phyloP scores from a whole-genome alignment of 2,888 invertebrate genomes.

The Galerucella nymphaeae region DNA sequence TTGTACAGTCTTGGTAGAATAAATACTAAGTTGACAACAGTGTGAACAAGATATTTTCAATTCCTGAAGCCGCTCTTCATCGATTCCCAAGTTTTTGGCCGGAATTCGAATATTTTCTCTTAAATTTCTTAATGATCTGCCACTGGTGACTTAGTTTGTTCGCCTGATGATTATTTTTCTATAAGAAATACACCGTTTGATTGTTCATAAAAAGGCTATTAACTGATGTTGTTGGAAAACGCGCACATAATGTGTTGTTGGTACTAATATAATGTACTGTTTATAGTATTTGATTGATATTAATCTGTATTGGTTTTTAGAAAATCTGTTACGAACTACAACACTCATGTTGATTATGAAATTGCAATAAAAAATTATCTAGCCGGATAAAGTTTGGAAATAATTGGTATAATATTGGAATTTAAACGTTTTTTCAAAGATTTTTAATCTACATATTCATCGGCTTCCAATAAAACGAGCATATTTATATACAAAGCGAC shows the following conservation, averaged over 20 bases:
- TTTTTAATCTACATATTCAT: neutral
- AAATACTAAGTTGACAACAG: no score
- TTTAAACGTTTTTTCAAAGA: no score
- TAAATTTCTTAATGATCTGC: constrained; percentile 5
- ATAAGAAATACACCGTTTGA: constrained; percentile 61
- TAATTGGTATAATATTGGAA: neutral
- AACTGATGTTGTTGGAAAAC: constrained; percentile 52
- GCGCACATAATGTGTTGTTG: constrained; percentile 51
- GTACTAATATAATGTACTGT: constrained; percentile 47
- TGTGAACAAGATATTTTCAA: no score
- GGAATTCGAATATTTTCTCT: no score
- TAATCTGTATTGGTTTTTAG: constrained; percentile 18
- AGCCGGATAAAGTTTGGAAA: neutral
- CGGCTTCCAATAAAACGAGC: neutral
- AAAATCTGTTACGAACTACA: neutral
- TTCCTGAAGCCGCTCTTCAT: no score
- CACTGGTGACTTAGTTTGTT: constrained; percentile 45
- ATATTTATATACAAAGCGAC: neutral
- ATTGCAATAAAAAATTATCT: neutral
- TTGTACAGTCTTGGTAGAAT: no score
- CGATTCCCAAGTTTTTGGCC: no score
- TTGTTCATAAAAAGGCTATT: constrained; percentile 60
- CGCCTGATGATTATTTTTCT: constrained; percentile 60
- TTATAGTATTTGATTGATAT: constrained; percentile 41
- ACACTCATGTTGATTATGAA: constrained; percentile 6